Conservation (phyloP, 2,113 vertebrate genomes). For the Pseudorectes ferrugineus region DNA sequence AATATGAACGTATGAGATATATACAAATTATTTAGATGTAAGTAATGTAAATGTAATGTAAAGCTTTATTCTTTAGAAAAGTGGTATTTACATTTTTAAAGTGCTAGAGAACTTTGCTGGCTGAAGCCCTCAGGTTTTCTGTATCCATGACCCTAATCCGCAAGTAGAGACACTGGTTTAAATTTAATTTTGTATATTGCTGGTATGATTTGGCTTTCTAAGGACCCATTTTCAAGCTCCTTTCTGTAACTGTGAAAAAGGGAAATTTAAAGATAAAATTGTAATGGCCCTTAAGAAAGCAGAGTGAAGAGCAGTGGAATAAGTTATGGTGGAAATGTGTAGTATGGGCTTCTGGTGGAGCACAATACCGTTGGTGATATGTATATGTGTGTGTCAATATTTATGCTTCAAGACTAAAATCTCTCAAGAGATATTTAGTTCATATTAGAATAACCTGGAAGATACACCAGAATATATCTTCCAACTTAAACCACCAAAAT, state of each 20-base stretch:
- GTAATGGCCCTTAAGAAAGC: neutral
- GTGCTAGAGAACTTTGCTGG: neutral
- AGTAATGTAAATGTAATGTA: neutral
- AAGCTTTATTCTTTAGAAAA: neutral
- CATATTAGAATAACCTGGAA: neutral
- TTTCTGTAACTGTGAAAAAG: neutral
- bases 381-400: neutral
- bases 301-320: neutral
- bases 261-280: neutral
- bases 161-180: neutral
- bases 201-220: neutral
- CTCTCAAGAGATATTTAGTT: neutral
- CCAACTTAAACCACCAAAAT: neutral
- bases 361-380: neutral
- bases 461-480: neutral
- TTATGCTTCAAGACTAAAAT: neutral
- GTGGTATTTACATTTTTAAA: neutral
- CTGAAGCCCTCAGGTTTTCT: neutral
- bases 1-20: neutral
- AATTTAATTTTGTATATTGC: neutral
- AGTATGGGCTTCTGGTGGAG: neutral
- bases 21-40: neutral
- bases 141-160: neutral
- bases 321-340: neutral
- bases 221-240: neutral